Base-by-base conservation (phyloP, 2,888 invertebrate species). In the Drosophila nigricruria region DNA sequence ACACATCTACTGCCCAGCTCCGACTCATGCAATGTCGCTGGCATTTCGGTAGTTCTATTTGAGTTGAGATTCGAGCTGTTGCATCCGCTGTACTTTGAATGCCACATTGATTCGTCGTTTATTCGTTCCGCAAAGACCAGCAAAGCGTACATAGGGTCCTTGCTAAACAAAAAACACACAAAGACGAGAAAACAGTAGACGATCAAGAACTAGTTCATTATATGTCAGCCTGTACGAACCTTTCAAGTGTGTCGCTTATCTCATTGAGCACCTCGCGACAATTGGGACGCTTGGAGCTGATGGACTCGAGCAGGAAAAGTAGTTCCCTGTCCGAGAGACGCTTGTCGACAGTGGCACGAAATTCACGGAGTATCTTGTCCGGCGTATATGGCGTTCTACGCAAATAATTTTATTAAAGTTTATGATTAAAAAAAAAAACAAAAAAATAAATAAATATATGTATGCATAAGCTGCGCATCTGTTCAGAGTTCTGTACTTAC, bases 131-230 rank as follows among this genome's bases (percentile, higher is more conserved):
- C 69, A 50, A 93, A 93, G 34, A 90, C 72, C 12, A 92, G 47
- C 57, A 93, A 68, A 49, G 91, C 92, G 57, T 90, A 91, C 67
- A 91, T 87, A 0, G 93, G 92, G 75, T 92, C 92, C 76, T 92
- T 92, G 20, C 92, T 92, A 47, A 14, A 43, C 16, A 3, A 18
- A n/a, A 23, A 52, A 5, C 20, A 42, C 20, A 42, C 42, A 20
- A 14, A 40, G 2, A 5, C 0, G 40, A 40, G 18, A 40, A 34
- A 40, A n/a, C n/a, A 25, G 43, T 23, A 47, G 47, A 49, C 6
- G 23, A 16, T 16, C n/a, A 38, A 14, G 34, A 52, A 10, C 52
- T 34, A 52, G 34, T 23, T 49, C 30, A 32, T 8, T 32, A 32
- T n/a, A 25, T 36, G 18, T 25, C 34, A 49, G 25, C 2, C 71